Base-by-base conservation (phyloP, 2,888 invertebrate genomes). In the Dascillus cervinus region DNA sequence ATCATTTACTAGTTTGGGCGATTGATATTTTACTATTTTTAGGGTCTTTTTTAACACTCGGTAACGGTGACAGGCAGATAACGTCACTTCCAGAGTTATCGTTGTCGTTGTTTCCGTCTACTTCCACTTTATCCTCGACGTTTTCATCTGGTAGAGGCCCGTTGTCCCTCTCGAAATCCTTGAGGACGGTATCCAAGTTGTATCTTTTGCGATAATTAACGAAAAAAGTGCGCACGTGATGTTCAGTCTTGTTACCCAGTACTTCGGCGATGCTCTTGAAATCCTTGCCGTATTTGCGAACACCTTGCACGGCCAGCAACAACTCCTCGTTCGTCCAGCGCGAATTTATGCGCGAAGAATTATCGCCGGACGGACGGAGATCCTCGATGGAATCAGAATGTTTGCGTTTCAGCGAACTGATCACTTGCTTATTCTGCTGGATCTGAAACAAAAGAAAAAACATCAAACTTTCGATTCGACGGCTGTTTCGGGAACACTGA, bases 281-380 rank as follows among this genome's bases (percentile, higher is more conserved):
- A 64, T 92, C 85, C 69, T 85, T 84, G 60, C 86, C 86, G 54
- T 81, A 83, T 66, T 84, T 84, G 42, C 81, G 72, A 35, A 82
- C 77, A 55, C 91, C 94, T 56, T 92, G 88, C 17, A 94, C 88
- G 10, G 91, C 95, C 55, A 96, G 70, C 13, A 91, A 70, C 11
- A 90, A 66, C 65, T 96, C 96, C 48, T 95, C 95, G 50, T 86
- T 85, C 14, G 88, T 86, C 96, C 96, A 96, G 22, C 87, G 77
- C 3, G 88, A 77, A 61, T 86, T 87, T 29, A 88, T 80, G 50
- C 88, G 82, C 8, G 60, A 52, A 11, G 55, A 48, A 37, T 50
- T 56, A 22, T 63, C 61, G 23, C 38, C 42, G 13, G 44, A 34
- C n/a, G 62, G 60, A 43, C 65, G 60, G 30, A 65, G 50, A 34